A percentile compares a stretch with the other conserved stretches of the same genome.
Conservation (phyloP, 1,140 invertebrate genomes). For the Heliconius hermathena region DNA sequence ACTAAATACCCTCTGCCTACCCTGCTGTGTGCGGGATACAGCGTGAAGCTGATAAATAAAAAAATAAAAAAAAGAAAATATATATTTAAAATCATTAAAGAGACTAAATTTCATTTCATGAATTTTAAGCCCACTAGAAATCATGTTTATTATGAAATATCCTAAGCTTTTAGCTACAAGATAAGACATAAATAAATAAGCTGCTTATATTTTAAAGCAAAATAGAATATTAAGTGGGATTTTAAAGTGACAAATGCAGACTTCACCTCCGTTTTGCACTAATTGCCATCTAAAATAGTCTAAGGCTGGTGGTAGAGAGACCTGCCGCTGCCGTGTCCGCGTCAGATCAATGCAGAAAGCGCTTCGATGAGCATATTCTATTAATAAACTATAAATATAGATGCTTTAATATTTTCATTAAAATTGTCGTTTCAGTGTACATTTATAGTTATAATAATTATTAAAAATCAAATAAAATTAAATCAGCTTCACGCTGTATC, state of each 20-base stretch:
- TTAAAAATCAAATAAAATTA: too few relatives aligned
- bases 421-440: neutral
- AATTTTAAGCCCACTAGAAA: neutral
- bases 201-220: neutral
- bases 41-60: too few relatives aligned
- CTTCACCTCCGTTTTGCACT: slow-evolving; percentile 18
- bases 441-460: neutral
- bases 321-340: slow-evolving; percentile 33
- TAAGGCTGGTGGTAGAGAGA: slow-evolving; percentile 25
- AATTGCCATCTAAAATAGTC: slow-evolving; percentile 34
- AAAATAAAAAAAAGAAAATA: too few relatives aligned
- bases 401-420: neutral
- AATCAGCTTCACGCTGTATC: too few relatives aligned
- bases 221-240: neutral
- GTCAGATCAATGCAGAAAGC: slow-evolving; percentile 45
- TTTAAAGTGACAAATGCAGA: slow-evolving; percentile 25
- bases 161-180: neutral
- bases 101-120: neutral
- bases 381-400: slow-evolving; percentile 44
- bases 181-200: neutral
- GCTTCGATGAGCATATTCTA: slow-evolving; percentile 51
- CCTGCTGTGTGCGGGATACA: too few relatives aligned
- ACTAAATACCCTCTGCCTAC: too few relatives aligned
- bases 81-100: neutral
- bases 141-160: neutral